A percentile compares a stretch with the other conserved stretches of the same genome.
phyloP scores from a whole-genome alignment of 1,140 invertebrate genomes.

The Sitodiplosis mosellana region DNA sequence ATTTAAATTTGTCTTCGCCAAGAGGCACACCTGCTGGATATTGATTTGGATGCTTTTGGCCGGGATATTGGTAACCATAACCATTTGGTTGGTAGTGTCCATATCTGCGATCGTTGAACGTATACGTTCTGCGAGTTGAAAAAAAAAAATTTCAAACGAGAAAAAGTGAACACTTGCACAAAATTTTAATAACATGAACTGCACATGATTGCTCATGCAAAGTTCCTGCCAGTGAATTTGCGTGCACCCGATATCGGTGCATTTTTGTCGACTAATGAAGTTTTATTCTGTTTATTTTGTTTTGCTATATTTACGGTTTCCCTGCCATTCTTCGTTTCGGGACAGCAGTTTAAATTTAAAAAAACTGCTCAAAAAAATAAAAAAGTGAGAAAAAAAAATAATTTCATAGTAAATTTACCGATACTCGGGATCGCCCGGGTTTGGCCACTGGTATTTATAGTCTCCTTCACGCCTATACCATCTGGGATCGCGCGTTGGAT shows the following conservation, averaged over 20 bases:
- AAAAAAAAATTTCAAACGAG: not conserved
- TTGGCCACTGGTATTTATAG: constrained; percentile 25
- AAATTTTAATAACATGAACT: not conserved
- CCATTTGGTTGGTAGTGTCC: constrained; percentile 37
- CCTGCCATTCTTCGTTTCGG: too few relatives aligned
- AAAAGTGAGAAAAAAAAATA: not conserved
- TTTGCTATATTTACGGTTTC: not conserved
- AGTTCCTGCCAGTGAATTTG: not conserved
- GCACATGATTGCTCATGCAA: not conserved
- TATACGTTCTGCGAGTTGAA: constrained; percentile 31
- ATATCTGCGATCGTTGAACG: constrained; percentile 53
- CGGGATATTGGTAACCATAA: constrained; percentile 34
- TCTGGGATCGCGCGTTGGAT: constrained; percentile 18
- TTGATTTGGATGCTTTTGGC: constrained; percentile 32
- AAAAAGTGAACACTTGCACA: not conserved
- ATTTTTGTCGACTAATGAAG: not conserved
- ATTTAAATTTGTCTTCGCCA: constrained; percentile 38
- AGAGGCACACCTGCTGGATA: constrained; percentile 33
- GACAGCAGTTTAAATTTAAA: not conserved
- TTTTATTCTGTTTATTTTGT: not conserved
- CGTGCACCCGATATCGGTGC: not conserved
- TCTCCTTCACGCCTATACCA: constrained; percentile 22
- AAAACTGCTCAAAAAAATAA: too few relatives aligned
- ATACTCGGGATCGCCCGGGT: constrained; percentile 41
- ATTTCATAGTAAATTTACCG: constrained; percentile 16